Evolutionary conservation across 2,113 vertebrate species (phyloP).

Genomic region (Trichechus manatus): DNA sequence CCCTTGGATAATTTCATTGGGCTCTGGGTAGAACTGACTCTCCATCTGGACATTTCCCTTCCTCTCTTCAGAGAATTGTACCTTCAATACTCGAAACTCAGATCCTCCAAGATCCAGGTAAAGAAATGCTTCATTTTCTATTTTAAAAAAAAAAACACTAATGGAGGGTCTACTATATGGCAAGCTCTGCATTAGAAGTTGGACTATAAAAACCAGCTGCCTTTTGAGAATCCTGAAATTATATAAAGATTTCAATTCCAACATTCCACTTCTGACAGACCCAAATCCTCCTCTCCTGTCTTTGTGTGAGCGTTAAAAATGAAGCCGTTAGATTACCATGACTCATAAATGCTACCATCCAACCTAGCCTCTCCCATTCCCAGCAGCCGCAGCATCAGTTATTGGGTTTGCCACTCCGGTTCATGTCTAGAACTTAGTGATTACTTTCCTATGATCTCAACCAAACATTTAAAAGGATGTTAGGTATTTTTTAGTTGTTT

Average conservation of each 20-base stretch:
- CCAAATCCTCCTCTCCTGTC: neutral
- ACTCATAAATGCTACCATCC: neutral
- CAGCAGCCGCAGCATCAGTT: neutral
- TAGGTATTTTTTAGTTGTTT: neutral
- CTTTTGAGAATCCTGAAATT: neutral
- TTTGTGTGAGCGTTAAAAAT: neutral
- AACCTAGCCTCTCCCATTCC: rapidly evolving
- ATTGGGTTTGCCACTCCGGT: neutral
- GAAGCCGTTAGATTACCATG: neutral
- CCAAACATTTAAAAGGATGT: neutral
- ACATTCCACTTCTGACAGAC: neutral
- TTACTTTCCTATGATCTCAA: neutral
- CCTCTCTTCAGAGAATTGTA: conserved; percentile 92
- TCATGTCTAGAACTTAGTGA: neutral
- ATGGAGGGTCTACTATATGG: neutral
- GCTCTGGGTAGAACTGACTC: conserved; percentile 92
- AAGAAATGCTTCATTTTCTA: conserved; percentile 95
- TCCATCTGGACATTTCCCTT: conserved; percentile 92
- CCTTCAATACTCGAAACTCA: conserved; percentile 92
- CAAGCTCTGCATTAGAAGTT: neutral
- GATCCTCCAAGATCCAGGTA: conserved; percentile 95
- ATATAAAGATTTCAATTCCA: neutral
- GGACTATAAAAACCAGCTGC: neutral
- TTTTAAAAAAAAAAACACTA: conserved; percentile 5
- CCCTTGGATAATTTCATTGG: conserved; percentile 90